Percentiles rank a stretch among this genome's conserved stretches.
phyloP scores from a whole-genome alignment of 35 echinoderm and acorn worm genomes.

The Lytechinus variegatus region DNA sequence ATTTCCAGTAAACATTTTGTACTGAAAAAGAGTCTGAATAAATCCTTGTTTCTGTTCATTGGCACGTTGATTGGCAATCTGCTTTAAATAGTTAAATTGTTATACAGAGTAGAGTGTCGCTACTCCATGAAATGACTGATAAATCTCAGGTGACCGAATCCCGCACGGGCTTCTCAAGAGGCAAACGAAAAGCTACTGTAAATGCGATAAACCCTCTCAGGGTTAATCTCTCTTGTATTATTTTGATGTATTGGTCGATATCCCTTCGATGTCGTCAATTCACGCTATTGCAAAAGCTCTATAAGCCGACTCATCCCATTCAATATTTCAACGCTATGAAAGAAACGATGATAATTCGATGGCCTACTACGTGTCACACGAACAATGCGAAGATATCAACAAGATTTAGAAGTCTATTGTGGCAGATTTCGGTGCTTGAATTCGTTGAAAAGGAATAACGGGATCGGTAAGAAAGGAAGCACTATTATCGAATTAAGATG shows the following conservation, averaged over 20 bases:
- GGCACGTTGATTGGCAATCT: too few species aligned
- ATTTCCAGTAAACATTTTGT: too few species aligned
- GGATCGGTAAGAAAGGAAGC: not conserved
- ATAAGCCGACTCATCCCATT: not conserved
- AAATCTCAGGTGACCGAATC: too few species aligned
- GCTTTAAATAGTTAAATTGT: too few species aligned
- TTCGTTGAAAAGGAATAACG: not conserved
- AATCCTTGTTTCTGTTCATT: too few species aligned
- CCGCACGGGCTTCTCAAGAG: too few species aligned
- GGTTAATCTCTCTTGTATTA: too few species aligned
- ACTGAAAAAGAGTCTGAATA: too few species aligned
- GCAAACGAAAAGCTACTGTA: too few species aligned
- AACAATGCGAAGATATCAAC: not conserved
- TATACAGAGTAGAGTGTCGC: too few species aligned
- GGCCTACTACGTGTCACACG: not conserved
- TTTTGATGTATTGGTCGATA: not conserved
- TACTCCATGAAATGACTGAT: too few species aligned
- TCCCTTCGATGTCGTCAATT: not conserved
- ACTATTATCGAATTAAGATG: not conserved
- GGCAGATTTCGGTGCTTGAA: not conserved
- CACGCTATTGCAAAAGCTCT: not conserved
- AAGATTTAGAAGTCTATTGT: not conserved
- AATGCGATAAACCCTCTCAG: too few species aligned
- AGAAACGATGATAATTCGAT: not conserved
- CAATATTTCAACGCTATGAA: not conserved